A percentile compares a stretch with the other conserved stretches of the same genome.
Conservation (phyloP, 2,888 invertebrate genomes). For the Lutraria lutraria region DNA sequence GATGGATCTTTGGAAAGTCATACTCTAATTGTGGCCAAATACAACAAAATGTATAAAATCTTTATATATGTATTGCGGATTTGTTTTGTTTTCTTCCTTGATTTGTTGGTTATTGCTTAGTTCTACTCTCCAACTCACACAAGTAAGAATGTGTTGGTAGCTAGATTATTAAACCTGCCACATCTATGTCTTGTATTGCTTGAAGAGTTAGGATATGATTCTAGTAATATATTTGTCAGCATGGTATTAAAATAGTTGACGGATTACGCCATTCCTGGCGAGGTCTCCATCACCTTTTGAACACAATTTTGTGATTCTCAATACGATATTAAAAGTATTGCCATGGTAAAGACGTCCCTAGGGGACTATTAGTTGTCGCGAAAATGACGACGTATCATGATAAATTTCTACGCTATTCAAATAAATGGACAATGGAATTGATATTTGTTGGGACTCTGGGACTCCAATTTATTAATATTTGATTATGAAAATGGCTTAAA, state of each 20-base stretch:
- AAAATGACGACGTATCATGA: constrained; percentile 41
- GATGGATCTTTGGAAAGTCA: no score
- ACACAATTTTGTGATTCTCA: neutral
- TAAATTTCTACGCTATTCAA: constrained; percentile 65
- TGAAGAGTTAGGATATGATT: no score
- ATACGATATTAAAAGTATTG: constrained; percentile 40
- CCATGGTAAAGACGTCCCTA: constrained; percentile 59
- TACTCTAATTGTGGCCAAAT: no score
- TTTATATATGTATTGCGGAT: no score
- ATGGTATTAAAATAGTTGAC: constrained; percentile 12
- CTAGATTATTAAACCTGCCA: no score
- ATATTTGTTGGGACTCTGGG: constrained; percentile 39
- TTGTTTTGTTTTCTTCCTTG: no score
- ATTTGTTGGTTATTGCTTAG: no score
- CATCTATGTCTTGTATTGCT: no score
- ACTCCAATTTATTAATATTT: constrained; percentile 75
- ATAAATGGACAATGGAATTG: constrained; percentile 64
- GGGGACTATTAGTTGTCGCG: constrained; percentile 57
- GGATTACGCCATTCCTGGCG: neutral
- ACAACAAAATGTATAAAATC: no score
- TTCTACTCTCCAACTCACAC: no score
- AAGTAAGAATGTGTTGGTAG: no score
- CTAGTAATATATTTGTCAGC: neutral
- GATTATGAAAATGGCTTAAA: constrained; percentile 71
- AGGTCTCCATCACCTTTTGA: neutral